Percentiles rank a stretch among this genome's conserved stretches.
Conservation (phyloP, 2,113 vertebrate genomes). For the Holacanthus passer region DNA sequence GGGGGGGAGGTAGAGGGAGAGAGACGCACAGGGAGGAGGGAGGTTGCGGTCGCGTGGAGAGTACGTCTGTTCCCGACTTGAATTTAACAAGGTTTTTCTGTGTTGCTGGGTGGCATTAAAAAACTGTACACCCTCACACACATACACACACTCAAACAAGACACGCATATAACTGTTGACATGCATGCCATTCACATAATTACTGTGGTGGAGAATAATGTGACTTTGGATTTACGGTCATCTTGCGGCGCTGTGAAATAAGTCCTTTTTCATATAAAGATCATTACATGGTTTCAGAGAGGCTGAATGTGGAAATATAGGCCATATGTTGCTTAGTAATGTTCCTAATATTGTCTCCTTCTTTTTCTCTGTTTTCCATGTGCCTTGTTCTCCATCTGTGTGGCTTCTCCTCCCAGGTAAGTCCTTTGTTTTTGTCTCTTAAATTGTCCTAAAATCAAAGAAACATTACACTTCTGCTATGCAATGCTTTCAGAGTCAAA, state of each 20-base stretch:
- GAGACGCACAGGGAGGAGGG: slow-evolving; percentile 55
- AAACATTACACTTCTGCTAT: slow-evolving; percentile 2
- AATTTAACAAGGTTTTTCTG: slow-evolving; percentile 76
- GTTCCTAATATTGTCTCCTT: slow-evolving; percentile 66
- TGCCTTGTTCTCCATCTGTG: slow-evolving; percentile 22
- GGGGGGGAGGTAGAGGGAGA: slow-evolving; percentile 40
- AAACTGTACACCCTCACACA: slow-evolving; percentile 53
- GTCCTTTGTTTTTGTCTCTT: slow-evolving; percentile 44
- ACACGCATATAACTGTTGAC: slow-evolving; percentile 71
- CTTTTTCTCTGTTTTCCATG: slow-evolving; percentile 64
- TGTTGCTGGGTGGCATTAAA: slow-evolving; percentile 74
- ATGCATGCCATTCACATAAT: slow-evolving; percentile 76
- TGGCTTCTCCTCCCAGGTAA: slow-evolving; percentile 75
- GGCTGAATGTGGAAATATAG: slow-evolving; percentile 66
- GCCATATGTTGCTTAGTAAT: slow-evolving; percentile 69
- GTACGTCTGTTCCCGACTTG: slow-evolving; percentile 71
- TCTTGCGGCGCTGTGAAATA: slow-evolving; percentile 70
- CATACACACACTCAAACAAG: slow-evolving; percentile 16
- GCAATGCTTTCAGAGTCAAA: not conserved
- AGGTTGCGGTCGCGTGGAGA: slow-evolving; percentile 60
- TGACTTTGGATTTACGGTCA: slow-evolving; percentile 77
- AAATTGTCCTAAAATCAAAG: slow-evolving; percentile 28
- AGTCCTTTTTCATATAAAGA: slow-evolving; percentile 76
- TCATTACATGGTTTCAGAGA: slow-evolving; percentile 71
- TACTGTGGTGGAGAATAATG: slow-evolving; percentile 74